A percentile compares a stretch with the other conserved stretches of the same genome.
phyloP scores from a whole-genome alignment of 2,113 vertebrate species.

The Meriones unguiculatus region DNA sequence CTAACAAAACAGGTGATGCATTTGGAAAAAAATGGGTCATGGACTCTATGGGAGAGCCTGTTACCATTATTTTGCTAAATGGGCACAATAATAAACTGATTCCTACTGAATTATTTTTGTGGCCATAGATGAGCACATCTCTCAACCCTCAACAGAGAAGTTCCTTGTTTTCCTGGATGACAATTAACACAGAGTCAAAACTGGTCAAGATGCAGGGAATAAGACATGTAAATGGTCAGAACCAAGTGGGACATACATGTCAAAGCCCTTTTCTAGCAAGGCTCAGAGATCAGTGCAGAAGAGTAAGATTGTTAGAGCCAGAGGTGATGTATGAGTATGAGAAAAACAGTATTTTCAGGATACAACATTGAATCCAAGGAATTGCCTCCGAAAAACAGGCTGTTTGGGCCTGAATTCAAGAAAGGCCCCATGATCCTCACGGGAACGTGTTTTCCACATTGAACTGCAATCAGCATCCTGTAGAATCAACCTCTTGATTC shows the following conservation, averaged over 20 bases:
- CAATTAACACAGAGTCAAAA: background rate
- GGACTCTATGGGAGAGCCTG: background rate
- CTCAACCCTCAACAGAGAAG: background rate
- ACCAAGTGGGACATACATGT: background rate
- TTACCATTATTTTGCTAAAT: background rate
- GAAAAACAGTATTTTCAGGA: background rate
- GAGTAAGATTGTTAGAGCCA: background rate
- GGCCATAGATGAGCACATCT: background rate
- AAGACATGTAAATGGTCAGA: background rate
- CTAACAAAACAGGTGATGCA: background rate
- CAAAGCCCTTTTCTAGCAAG: background rate
- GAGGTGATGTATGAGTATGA: background rate
- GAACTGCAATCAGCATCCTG: background rate
- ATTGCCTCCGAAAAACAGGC: background rate
- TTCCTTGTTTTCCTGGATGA: background rate
- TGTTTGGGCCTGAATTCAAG: conserved; percentile 9
- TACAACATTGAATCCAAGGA: background rate
- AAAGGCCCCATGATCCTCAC: background rate
- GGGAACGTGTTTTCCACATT: background rate
- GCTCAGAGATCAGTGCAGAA: background rate
- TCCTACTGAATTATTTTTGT: background rate
- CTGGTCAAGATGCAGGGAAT: background rate
- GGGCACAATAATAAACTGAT: background rate
- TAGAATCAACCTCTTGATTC: background rate
- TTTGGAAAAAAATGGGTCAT: background rate